Evolutionary conservation across 2,113 vertebrate genomes (phyloP).

Genomic region (Cariama cristata): DNA sequence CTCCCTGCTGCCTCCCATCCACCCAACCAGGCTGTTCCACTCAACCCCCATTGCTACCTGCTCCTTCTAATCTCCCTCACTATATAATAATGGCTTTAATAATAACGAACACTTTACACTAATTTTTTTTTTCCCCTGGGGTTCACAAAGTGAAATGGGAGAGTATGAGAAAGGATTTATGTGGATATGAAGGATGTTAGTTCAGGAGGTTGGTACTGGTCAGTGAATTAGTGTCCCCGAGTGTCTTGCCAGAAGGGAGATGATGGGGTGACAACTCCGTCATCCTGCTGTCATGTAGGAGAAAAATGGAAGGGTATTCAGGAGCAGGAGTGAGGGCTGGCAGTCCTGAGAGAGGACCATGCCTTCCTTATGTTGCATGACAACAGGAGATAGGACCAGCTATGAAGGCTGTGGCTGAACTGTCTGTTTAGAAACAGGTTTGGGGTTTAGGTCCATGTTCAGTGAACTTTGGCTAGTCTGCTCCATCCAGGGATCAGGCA

Average conservation of each 20-base stretch:
- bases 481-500: not conserved
- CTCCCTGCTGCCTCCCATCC: not conserved
- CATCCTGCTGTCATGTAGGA: not conserved
- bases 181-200: not conserved
- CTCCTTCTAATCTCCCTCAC: not conserved
- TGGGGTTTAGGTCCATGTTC: not conserved
- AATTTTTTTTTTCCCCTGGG: not conserved
- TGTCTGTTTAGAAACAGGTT: not conserved
- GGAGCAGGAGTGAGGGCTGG: not conserved
- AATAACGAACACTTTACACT: not conserved
- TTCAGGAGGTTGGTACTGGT: not conserved
- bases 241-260: not conserved
- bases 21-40: not conserved
- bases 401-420: not conserved
- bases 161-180: not conserved
- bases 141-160: not conserved
- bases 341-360: not conserved
- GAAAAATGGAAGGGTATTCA: not conserved
- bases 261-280: not conserved
- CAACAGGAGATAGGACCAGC: not conserved
- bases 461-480: not conserved
- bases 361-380: accelerated
- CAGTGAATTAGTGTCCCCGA: not conserved
- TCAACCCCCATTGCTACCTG: not conserved
- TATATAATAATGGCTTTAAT: not conserved